Conservation (phyloP, 2,797 vertebrate species). For the Urocyon cinereoargenteus region DNA sequence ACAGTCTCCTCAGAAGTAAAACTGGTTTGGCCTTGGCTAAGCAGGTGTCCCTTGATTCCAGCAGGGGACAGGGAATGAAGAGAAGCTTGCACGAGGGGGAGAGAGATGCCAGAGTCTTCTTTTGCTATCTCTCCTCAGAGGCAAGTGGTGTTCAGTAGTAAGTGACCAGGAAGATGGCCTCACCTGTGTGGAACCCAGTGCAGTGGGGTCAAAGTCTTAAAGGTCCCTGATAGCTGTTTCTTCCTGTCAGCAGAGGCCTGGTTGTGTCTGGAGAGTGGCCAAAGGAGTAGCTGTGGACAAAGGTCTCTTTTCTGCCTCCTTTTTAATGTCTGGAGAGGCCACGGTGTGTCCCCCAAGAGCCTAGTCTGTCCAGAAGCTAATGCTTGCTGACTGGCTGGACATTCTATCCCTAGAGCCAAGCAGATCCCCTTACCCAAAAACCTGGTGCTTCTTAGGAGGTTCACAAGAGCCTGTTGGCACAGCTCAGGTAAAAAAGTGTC, state of each 20-base stretch:
- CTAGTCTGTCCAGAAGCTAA: neutral
- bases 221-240: neutral
- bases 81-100: neutral
- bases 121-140: neutral
- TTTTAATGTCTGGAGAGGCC: neutral
- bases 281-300: neutral
- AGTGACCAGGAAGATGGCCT: neutral
- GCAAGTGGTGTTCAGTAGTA: neutral
- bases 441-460: neutral
- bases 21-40: neutral
- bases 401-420: neutral
- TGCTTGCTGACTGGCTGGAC: neutral
- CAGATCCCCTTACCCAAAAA: neutral
- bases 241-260: neutral
- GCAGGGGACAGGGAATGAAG: neutral
- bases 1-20: neutral
- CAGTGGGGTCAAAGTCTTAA: neutral
- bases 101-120: accelerated
- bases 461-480: neutral
- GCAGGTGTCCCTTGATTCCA: neutral
- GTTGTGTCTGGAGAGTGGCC: neutral
- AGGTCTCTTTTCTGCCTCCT: neutral
- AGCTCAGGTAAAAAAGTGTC: neutral
- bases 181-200: accelerated
- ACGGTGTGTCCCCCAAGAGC: neutral